Evolutionary conservation across 2,888 invertebrate genomes (phyloP), one percentile per base, ranked within the genome.

Genomic region (Julus scandinavius): DNA sequence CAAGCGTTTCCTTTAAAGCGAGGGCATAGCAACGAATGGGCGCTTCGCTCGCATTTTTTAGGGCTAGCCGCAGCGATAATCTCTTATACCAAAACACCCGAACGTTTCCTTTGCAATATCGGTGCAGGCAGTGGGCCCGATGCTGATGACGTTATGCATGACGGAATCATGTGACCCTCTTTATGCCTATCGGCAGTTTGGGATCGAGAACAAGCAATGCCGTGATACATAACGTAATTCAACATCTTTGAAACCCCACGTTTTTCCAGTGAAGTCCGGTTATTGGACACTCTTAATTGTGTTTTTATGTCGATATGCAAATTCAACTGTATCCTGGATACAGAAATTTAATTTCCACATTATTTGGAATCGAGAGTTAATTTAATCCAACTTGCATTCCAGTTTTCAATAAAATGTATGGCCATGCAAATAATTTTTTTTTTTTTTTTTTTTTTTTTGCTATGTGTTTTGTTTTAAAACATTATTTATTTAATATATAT

Each of bases 401-500:
- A 72, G n/a, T 58, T 58, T 58, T n/a, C 58, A 58, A 3, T 58
- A n/a, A 58, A 58, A 58, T 58, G 58, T 72, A 15, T 49, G 9
- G 49, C 49, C 49, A 49, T 49, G 49, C 49, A 54, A n/a, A n/a
- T n/a, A n/a, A n/a, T n/a, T n/a, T n/a, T n/a, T n/a, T n/a, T n/a
- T n/a, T n/a, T n/a, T n/a, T n/a, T n/a, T n/a, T n/a, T 72, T 72
- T 72, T 2, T 72, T 72, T 72, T 72, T 9, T 7, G 72, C 72
- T n/a, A 17, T 17, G 72, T 29, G 2, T n/a, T 58, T 58, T 58
- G 17, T 58, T 58, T 13, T 54, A n/a, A 2, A 15, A 29, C 29
- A 72, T 72, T 72, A 72, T 72, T 72, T 72, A 72, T 72, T 72
- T 72, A 72, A 72, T 72, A 72, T 72, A 72, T 72, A 17, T 9